These are phyloP conservation scores for Trichomalopsis sarcophagae DNA, from an alignment of 1,140 invertebrate genomes.

Conservation along the genomic window DNA sequence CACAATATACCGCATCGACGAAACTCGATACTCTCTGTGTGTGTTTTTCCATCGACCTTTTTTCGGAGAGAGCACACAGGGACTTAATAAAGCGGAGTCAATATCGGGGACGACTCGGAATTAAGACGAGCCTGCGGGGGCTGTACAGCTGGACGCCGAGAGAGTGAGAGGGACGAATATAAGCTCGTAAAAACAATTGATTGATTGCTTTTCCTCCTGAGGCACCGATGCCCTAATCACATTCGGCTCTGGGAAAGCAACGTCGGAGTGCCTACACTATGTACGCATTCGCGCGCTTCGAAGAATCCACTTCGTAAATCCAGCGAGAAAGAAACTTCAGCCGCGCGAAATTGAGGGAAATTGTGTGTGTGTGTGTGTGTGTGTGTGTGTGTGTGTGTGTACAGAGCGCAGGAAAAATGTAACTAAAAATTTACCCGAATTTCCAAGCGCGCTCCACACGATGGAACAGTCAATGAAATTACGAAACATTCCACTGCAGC, in stretches of 20 bases:
- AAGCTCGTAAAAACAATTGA: conserved; percentile 29
- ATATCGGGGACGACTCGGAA: conserved; percentile 6
- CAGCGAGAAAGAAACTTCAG: background rate
- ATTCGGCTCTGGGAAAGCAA: background rate
- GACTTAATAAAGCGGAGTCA: background rate
- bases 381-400: background rate
- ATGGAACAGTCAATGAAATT: background rate
- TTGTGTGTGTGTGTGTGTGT: background rate
- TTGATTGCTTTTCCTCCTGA: conserved; percentile 6
- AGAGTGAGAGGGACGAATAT: background rate
- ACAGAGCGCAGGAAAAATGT: background rate
- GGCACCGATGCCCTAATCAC: background rate
- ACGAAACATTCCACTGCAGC: background rate
- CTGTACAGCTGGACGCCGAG: background rate
- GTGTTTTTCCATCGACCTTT: no score
- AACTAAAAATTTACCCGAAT: background rate
- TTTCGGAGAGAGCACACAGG: background rate
- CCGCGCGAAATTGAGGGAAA: background rate
- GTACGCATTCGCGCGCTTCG: background rate
- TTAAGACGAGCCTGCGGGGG: background rate
- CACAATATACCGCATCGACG: no score
- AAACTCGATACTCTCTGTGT: no score
- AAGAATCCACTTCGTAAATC: background rate
- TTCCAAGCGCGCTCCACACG: background rate
- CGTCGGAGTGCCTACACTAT: background rate